phyloP scores from a whole-genome alignment of 2,113 vertebrate species.

The Psilopogon haemacephalus region DNA sequence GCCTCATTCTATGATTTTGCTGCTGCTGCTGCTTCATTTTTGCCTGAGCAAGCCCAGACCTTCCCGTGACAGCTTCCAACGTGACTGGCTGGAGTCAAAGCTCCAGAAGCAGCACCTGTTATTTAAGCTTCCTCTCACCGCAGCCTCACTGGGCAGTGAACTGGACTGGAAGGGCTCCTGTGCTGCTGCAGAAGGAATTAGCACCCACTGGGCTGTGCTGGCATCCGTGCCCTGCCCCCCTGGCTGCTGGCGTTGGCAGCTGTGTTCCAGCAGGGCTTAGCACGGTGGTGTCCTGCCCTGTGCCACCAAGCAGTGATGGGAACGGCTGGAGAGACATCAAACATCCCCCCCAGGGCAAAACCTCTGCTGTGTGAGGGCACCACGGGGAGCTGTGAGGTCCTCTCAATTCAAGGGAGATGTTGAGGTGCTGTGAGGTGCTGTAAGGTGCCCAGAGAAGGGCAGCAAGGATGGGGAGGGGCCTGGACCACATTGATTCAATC shows the following conservation, averaged over 20 bases:
- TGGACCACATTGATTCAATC: too few species aligned
- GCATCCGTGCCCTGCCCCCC: not conserved
- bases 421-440: too few species aligned
- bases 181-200: not conserved
- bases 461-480: too few species aligned
- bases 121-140: not conserved
- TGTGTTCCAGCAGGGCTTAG: not conserved
- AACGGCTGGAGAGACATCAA: not conserved
- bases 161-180: not conserved
- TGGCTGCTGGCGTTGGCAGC: not conserved
- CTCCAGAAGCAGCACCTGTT: not conserved
- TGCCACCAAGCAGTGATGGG: accelerated
- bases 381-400: not conserved
- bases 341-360: not conserved
- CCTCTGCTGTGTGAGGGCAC: accelerated
- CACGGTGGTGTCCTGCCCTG: not conserved
- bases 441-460: too few species aligned
- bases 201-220: not conserved
- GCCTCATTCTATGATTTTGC: too few species aligned
- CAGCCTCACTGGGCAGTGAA: not conserved
- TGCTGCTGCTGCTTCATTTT: not conserved
- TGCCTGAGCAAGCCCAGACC: accelerated
- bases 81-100: not conserved
- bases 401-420: too few species aligned
- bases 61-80: not conserved